A percentile compares a stretch with the other conserved stretches of the same genome.
Conservation (phyloP, 2,888 invertebrate genomes). For the Caenorhabditis zanzibari region DNA sequence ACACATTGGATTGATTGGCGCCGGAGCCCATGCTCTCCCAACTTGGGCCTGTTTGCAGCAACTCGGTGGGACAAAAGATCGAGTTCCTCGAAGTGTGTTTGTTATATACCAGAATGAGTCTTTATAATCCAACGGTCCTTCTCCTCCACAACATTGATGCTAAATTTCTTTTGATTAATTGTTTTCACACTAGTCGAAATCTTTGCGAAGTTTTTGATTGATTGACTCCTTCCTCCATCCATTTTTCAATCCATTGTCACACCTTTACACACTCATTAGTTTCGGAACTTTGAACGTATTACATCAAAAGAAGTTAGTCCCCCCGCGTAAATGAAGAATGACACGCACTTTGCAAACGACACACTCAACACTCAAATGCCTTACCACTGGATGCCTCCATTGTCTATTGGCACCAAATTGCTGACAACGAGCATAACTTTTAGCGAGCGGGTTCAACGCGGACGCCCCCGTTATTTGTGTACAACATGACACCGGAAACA, state of each 20-base stretch:
- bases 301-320: slow-evolving; percentile 37
- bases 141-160: slow-evolving; percentile 82
- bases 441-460: slow-evolving; percentile 74
- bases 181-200: slow-evolving; percentile 15
- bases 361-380: slow-evolving; percentile 19
- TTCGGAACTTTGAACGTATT: slow-evolving; percentile 50
- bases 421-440: slow-evolving; percentile 76
- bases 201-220: slow-evolving; percentile 8
- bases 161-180: slow-evolving; percentile 61
- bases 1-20: slow-evolving; percentile 81
- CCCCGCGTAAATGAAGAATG: slow-evolving; percentile 8
- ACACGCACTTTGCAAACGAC: slow-evolving; percentile 38
- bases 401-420: slow-evolving; percentile 72
- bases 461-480: slow-evolving; percentile 75
- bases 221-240: not conserved
- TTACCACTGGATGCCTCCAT: slow-evolving; percentile 76
- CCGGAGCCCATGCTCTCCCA: slow-evolving; percentile 79
- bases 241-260: slow-evolving; percentile 23
- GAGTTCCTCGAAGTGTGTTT: slow-evolving; percentile 79
- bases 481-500: slow-evolving; percentile 78
- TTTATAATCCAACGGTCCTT: slow-evolving; percentile 78
- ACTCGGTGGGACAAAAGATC: slow-evolving; percentile 79
- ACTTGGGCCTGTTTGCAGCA: slow-evolving; percentile 80
- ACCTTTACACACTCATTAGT: slow-evolving; percentile 51
- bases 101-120: slow-evolving; percentile 83